Conservation (phyloP, 2,113 vertebrate species). For the Physeter macrocephalus region DNA sequence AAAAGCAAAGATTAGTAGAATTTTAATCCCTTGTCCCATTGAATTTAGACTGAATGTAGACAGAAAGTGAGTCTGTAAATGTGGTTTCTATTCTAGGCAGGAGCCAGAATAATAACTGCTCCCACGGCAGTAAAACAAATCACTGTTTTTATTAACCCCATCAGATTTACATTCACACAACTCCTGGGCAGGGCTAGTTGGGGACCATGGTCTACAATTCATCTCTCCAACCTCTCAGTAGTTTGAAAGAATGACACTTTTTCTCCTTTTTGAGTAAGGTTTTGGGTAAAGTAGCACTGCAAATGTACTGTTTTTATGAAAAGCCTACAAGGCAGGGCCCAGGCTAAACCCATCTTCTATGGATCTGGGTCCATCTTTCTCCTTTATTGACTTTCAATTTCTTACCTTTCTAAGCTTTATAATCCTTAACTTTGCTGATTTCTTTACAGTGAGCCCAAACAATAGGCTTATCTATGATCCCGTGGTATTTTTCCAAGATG, state of each 20-base stretch:
- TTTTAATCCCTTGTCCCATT: background rate
- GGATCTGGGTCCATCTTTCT: background rate
- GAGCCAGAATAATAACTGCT: background rate
- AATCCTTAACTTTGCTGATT: conserved; percentile 35
- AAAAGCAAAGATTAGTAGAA: background rate
- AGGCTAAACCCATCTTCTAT: background rate
- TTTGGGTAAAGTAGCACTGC: background rate
- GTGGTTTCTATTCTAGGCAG: background rate
- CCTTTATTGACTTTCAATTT: conserved; percentile 36
- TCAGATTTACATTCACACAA: background rate
- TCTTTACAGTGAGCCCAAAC: conserved; percentile 57
- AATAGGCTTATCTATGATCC: background rate
- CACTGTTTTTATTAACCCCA: background rate
- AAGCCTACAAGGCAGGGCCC: background rate
- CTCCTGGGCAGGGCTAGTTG: background rate
- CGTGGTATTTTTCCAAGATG: conserved; percentile 19
- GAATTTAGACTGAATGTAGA: conserved; percentile 1
- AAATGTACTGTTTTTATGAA: background rate
- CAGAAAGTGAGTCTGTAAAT: background rate
- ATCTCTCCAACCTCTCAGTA: background rate
- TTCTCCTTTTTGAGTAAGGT: background rate
- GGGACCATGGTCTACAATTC: background rate
- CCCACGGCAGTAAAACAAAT: background rate
- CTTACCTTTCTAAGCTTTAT: conserved; percentile 23
- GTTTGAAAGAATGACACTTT: background rate